Conservation (phyloP, 1,140 invertebrate species). For the Drosophila arizonae region DNA sequence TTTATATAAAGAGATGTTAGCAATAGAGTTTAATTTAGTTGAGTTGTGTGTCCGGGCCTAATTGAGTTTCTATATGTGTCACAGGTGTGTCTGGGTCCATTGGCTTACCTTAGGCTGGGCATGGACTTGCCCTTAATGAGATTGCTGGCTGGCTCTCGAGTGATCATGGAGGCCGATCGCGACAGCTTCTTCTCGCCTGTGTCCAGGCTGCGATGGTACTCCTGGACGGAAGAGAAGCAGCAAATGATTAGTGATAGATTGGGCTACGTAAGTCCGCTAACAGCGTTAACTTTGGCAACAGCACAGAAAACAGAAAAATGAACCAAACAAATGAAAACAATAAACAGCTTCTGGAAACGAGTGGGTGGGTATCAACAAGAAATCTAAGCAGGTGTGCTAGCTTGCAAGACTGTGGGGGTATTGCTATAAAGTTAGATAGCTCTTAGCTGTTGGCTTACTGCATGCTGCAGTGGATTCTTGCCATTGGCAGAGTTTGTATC, state of each 20-base stretch:
- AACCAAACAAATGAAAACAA: conserved; percentile 10
- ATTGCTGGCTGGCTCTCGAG: conserved; percentile 85
- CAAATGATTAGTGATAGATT: not conserved
- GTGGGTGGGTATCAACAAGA: conserved; percentile 11
- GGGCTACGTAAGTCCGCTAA: not conserved
- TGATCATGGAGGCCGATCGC: conserved; percentile 87
- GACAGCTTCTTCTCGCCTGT: conserved; percentile 88
- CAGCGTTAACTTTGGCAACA: conserved; percentile 45
- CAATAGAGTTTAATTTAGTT: conserved; percentile 24
- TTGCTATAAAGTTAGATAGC: conserved; percentile 36
- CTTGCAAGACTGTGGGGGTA: not conserved
- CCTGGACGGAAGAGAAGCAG: conserved; percentile 83
- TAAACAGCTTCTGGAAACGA: conserved; percentile 25
- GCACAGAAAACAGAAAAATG: conserved; percentile 12
- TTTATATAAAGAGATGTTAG: conserved; percentile 14
- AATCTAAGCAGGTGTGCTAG: conserved; percentile 41
- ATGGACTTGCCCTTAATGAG: conserved; percentile 97
- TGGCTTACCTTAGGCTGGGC: conserved; percentile 93
- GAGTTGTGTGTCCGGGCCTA: conserved; percentile 9
- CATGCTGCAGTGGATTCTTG: conserved; percentile 80
- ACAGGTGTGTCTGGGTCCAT: conserved; percentile 1
- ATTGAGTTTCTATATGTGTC: conserved; percentile 26
- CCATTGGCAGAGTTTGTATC: conserved; percentile 86
- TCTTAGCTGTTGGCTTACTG: conserved; percentile 73
- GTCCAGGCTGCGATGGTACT: conserved; percentile 90